A percentile compares a stretch with the other conserved stretches of the same genome.
Conservation (phyloP, 1,140 invertebrate genomes). For the Gonioctena quinquepunctata region DNA sequence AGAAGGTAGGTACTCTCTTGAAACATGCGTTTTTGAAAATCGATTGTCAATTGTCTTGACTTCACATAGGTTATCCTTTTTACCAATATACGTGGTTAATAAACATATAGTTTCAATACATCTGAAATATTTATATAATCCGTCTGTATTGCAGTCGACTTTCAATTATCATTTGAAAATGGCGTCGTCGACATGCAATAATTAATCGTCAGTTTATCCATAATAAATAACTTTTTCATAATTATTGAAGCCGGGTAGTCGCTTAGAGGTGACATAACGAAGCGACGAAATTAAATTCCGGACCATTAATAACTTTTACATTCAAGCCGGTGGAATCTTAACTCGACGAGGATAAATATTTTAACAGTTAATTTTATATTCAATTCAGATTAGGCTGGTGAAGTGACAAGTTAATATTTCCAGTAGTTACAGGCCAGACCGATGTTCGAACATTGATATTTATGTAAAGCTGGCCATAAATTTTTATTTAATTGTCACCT, state of each 20-base stretch:
- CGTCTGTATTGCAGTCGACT: too few species aligned
- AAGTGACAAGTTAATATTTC: constrained; percentile 40
- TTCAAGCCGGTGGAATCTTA: constrained; percentile 29
- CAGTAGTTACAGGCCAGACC: constrained; percentile 21
- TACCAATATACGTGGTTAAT: too few species aligned
- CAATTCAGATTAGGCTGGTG: constrained; percentile 37
- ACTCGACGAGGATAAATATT: constrained; percentile 45
- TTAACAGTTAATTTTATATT: constrained; percentile 46
- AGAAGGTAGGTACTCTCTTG: too few species aligned
- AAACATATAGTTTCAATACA: too few species aligned
- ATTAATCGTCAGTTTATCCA: constrained; percentile 16
- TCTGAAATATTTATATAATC: too few species aligned
- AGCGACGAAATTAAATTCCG: constrained; percentile 40
- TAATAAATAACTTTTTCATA: constrained; percentile 26
- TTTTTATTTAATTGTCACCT: constrained; percentile 41
- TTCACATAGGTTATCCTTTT: too few species aligned
- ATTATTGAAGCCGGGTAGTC: constrained; percentile 18
- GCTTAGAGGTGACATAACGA: constrained; percentile 26
- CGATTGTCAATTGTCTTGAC: too few species aligned
- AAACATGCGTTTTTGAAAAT: too few species aligned
- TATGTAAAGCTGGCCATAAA: constrained; percentile 40
- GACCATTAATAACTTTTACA: constrained; percentile 33
- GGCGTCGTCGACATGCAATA: neutral
- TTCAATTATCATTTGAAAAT: neutral
- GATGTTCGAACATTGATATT: constrained; percentile 39